Base-by-base conservation (phyloP, 2,797 vertebrate species). In the Sciurus vulgaris region DNA sequence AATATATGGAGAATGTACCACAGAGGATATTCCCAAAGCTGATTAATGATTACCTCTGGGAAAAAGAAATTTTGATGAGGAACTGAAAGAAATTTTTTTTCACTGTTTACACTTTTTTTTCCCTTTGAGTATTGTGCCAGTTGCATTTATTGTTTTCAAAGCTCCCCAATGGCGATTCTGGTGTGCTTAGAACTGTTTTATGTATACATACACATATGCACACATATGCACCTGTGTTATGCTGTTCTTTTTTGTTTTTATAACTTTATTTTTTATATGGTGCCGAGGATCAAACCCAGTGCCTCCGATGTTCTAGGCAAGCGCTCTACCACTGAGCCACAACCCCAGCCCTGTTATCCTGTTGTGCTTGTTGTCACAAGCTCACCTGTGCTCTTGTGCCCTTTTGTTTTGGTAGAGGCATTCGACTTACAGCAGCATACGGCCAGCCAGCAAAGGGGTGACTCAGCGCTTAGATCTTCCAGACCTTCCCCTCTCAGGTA, bases 401-500 rank as follows among this genome's bases (percentile, higher is more conserved):
- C 94, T 96, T 87, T 83, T 97, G 85, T 87, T 98, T 98, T 97
- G 89, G 30, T 95, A 99, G 99, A 99, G 99, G 95, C 99, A 99
- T 91, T 99, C 99, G 0, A 97, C 98, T 13, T 98, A 98, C 93
- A 98, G 84, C 78, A 97, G 97, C 35, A 94, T 99, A 77, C 99
- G 99, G 96, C 98, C 99, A 8, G 94, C 99, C 44, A 98, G 99
- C 94, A 99, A 99, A 98, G 98, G 98, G 0, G 54, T 99, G 96
- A 98, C 99, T 95, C 99, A 99, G 96, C 99, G 98, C 67, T 97
- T 99, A 91, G 99, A 99, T 41, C 99, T 99, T 7, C 98, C 99
- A 72, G 99, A 99, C 90, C 99, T 99, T 81, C 98, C 99, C 61
- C 99, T 99, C 94, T 98, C 98, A 96, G 99, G 99, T 99, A 98